A percentile compares a stretch with the other conserved stretches of the same genome.
These are phyloP conservation scores for Bellardia pandia DNA, from an alignment of 2,888 invertebrate genomes.

Conservation along the genomic window DNA sequence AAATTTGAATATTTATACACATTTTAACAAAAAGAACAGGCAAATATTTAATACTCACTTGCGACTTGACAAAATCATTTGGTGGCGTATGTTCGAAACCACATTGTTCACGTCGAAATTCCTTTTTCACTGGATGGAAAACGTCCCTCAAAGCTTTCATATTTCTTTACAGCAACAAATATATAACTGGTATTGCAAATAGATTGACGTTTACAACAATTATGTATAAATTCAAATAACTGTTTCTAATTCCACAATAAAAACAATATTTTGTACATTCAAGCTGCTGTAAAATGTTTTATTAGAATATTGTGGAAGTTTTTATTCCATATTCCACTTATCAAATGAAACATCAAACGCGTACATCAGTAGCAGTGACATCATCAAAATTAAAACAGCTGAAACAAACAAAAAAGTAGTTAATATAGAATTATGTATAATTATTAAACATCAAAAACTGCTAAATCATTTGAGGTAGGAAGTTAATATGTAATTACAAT, in stretches of 20 bases:
- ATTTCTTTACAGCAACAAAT: background rate
- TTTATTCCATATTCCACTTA: constrained; percentile 14
- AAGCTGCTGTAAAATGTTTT: background rate
- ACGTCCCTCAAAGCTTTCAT: constrained; percentile 73
- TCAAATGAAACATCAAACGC: constrained; percentile 2
- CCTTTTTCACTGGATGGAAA: constrained; percentile 81
- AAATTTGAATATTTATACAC: too few species aligned
- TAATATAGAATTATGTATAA: background rate
- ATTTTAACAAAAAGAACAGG: too few species aligned
- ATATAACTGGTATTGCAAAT: background rate
- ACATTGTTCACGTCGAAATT: constrained; percentile 81
- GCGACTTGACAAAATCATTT: constrained; percentile 83
- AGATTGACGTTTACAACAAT: background rate
- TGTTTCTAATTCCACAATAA: background rate
- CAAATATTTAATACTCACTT: constrained; percentile 78
- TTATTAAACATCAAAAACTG: background rate
- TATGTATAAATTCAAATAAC: background rate
- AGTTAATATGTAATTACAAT: background rate
- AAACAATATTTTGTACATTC: constrained; percentile 2
- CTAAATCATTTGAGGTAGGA: constrained; percentile 15
- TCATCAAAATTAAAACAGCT: constrained; percentile 37
- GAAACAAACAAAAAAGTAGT: constrained; percentile 29
- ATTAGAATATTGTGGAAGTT: background rate
- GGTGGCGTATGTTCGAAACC: constrained; percentile 83
- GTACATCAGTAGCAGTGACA: constrained; percentile 43